Evolutionary conservation across 2,888 invertebrate genomes (phyloP).

Genomic region (Erebia epiphron): DNA sequence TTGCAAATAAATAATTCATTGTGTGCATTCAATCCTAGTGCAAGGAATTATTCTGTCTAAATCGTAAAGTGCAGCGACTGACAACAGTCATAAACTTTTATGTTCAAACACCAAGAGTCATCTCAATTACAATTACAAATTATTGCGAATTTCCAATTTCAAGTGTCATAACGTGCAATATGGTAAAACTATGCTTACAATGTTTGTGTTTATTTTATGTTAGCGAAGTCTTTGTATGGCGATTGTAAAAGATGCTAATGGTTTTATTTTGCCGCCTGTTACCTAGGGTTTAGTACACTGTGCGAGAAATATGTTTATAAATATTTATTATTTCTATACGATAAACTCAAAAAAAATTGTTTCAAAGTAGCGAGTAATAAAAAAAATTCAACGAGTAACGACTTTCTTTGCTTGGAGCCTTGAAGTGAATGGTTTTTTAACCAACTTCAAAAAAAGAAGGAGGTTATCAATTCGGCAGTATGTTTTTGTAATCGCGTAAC

Average conservation of each 20-base stretch:
- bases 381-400: background rate
- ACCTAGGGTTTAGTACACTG: constrained; percentile 24
- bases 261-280: constrained; percentile 43
- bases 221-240: constrained; percentile 40
- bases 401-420: background rate
- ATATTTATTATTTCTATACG: constrained; percentile 20
- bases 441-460: too few relatives aligned
- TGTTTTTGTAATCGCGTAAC: too few relatives aligned
- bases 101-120: constrained; percentile 60
- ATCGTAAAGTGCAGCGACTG: constrained; percentile 76
- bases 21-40: constrained; percentile 55
- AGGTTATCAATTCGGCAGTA: too few relatives aligned
- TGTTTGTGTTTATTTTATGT: constrained; percentile 52
- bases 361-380: background rate
- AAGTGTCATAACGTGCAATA: constrained; percentile 58
- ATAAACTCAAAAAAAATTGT: constrained; percentile 29
- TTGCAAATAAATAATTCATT: constrained; percentile 77
- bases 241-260: constrained; percentile 45
- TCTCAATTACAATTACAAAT: constrained; percentile 81
- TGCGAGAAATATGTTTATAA: constrained; percentile 25
- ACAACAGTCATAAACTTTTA: constrained; percentile 78
- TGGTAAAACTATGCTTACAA: constrained; percentile 57
- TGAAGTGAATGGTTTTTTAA: too few relatives aligned
- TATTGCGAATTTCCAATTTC: constrained; percentile 72
- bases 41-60: constrained; percentile 72